Conservation (phyloP, 2,113 vertebrate species). For the Rhinolophus ferrumequinum region DNA sequence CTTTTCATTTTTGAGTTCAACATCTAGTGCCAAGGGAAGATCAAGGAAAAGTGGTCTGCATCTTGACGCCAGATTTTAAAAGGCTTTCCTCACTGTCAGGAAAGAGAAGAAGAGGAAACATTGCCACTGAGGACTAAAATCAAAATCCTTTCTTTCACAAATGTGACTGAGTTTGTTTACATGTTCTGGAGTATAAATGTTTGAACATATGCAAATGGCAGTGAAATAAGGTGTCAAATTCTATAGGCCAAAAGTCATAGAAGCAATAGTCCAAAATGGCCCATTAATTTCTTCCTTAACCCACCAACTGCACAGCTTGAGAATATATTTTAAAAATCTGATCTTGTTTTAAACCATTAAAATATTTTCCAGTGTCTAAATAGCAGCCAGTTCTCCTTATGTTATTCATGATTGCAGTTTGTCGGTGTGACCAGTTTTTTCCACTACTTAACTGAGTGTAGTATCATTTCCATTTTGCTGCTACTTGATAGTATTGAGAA, state of each 20-base stretch:
- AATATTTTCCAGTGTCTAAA: slow-evolving; percentile 57
- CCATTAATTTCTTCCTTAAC: slow-evolving; percentile 57
- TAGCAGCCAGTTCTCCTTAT: slow-evolving; percentile 32
- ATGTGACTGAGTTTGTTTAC: slow-evolving; percentile 18
- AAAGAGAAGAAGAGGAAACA: neutral
- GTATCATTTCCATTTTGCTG: slow-evolving; percentile 66
- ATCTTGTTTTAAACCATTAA: slow-evolving; percentile 64
- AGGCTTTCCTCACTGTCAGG: neutral
- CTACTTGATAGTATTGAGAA: slow-evolving; percentile 34
- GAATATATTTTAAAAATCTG: slow-evolving; percentile 65
- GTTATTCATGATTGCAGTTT: slow-evolving; percentile 46
- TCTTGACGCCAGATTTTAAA: slow-evolving; percentile 52
- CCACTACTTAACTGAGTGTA: slow-evolving; percentile 43
- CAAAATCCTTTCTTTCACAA: neutral
- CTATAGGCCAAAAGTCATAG: neutral
- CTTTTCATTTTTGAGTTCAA: slow-evolving; percentile 8
- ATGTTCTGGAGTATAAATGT: neutral
- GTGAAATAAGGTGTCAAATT: neutral
- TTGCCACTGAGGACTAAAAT: neutral
- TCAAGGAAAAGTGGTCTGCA: slow-evolving; percentile 19
- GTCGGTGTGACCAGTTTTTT: slow-evolving; percentile 44
- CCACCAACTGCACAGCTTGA: slow-evolving; percentile 60
- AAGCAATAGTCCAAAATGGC: slow-evolving; percentile 29
- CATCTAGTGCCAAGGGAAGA: neutral
- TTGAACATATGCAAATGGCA: neutral